Conservation (phyloP, 2,888 invertebrate species). For the Rhingia campestris region DNA sequence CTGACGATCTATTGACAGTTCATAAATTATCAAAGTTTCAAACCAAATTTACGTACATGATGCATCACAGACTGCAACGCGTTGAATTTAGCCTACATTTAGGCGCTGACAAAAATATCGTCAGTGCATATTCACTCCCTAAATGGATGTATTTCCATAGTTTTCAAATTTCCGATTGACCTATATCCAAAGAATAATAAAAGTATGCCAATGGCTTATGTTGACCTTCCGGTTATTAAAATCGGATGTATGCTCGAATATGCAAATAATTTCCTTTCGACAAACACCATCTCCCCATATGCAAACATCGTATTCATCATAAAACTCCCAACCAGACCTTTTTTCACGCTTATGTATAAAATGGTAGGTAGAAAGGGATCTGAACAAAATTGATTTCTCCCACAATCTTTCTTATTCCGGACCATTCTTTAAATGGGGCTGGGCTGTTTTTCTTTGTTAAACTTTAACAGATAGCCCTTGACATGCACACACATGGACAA, state of each 20-base stretch:
- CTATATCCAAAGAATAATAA: background rate
- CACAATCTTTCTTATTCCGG: background rate
- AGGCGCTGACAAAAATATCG: too few species aligned
- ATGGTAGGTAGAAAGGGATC: background rate
- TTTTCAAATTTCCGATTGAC: background rate
- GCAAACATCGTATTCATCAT: constrained; percentile 12
- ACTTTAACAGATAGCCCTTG: constrained; percentile 7
- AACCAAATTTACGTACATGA: too few species aligned
- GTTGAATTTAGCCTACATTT: too few species aligned
- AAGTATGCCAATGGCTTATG: background rate
- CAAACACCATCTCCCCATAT: background rate
- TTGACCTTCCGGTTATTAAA: constrained; percentile 11
- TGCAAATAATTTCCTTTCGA: background rate
- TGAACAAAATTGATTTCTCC: background rate
- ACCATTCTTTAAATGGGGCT: constrained; percentile 10
- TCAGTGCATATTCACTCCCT: too few species aligned
- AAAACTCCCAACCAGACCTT: constrained; percentile 54
- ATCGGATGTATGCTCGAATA: constrained; percentile 9
- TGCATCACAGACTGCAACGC: too few species aligned
- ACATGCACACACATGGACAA: background rate
- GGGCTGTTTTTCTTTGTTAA: constrained; percentile 28
- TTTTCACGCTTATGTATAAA: constrained; percentile 14
- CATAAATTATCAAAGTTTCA: too few species aligned
- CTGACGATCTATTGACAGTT: too few species aligned
- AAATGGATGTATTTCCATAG: too few species aligned